phyloP scores from a whole-genome alignment of 2,797 vertebrate genomes.

The Fistularia tabacaria region DNA sequence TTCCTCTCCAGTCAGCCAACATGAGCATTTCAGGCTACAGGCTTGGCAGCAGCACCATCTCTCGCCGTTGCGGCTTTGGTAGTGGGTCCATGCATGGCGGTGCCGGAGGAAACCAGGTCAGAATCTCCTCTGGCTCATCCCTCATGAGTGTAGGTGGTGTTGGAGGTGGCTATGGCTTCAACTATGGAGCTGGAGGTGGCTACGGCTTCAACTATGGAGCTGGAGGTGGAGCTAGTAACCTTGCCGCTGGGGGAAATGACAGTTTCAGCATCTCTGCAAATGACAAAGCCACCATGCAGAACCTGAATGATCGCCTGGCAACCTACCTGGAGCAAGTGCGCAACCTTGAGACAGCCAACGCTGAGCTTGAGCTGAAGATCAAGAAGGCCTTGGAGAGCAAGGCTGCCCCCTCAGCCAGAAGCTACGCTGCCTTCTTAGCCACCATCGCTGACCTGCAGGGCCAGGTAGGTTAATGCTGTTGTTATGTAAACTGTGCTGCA shows the following conservation, averaged over 20 bases:
- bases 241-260: conserved; percentile 1
- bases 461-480: conserved; percentile 70
- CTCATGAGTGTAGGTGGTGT: not conserved
- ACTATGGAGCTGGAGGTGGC: no score
- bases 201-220: no score
- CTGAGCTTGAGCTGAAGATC: conserved; percentile 83
- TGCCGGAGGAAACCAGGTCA: conserved; percentile 56
- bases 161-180: no score
- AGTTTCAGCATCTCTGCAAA: conserved; percentile 27
- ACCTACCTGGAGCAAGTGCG: conserved; percentile 81
- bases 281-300: conserved; percentile 79
- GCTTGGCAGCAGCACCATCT: rapidly evolving
- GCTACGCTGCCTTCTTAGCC: conserved; percentile 66
- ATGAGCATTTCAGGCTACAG: not conserved
- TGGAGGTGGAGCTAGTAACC: no score
- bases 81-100: conserved; percentile 65
- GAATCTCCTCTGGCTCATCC: conserved; percentile 37
- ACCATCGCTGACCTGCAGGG: conserved; percentile 76
- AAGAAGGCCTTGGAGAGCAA: conserved; percentile 72
- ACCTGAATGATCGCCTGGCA: conserved; percentile 86
- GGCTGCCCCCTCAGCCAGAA: conserved; percentile 53
- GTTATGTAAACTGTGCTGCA: not conserved
- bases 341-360: conserved; percentile 79
- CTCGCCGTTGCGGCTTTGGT: conserved; percentile 1
- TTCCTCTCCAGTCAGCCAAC: conserved; percentile 5